Conservation (phyloP, 2,797 vertebrate species). For the Threskiornis aethiopicus region DNA sequence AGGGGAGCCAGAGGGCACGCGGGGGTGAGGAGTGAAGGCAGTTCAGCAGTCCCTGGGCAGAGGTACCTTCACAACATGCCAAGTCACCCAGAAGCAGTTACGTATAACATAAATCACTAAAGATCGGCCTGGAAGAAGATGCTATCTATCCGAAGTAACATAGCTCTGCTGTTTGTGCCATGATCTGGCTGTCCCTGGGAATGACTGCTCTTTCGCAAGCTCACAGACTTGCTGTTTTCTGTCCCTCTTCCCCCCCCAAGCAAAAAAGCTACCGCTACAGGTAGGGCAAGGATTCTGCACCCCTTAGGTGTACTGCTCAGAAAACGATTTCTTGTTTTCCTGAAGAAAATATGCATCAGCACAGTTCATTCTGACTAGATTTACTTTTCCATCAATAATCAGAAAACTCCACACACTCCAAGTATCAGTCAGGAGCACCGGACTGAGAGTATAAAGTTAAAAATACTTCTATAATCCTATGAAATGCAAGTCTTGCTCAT, state of each 20-base stretch:
- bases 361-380: neutral
- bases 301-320: neutral
- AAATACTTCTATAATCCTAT: neutral
- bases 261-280: neutral
- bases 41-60: neutral
- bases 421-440: neutral
- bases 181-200: too few relatives aligned
- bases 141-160: rapidly evolving
- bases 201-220: rapidly evolving
- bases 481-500: neutral
- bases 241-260: neutral
- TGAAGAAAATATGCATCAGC: neutral
- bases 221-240: neutral
- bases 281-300: neutral
- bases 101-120: neutral
- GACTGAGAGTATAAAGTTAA: neutral
- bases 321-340: neutral
- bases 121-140: neutral
- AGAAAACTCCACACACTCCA: neutral
- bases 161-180: neutral
- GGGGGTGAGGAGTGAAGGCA: neutral
- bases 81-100: neutral
- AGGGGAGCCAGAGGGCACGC: neutral
- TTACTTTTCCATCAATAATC: neutral
- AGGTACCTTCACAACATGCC: rapidly evolving